A percentile compares a stretch with the other conserved stretches of the same genome.
phyloP scores from a whole-genome alignment of 2,113 vertebrate species.

The Ranitomeya variabilis region DNA sequence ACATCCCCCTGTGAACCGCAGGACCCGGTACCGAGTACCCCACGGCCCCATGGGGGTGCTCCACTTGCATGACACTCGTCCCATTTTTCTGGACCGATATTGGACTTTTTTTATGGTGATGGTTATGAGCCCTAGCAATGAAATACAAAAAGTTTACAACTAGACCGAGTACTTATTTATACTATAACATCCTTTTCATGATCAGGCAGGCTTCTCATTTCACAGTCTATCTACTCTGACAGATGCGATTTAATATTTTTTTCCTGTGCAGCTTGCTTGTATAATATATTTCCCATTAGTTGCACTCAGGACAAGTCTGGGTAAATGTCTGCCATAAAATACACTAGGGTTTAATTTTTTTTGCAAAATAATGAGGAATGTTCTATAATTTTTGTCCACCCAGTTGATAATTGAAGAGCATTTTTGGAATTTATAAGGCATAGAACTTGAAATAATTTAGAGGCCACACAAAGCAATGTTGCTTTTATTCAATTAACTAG shows the following conservation, averaged over 20 bases:
- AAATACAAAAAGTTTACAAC: no score
- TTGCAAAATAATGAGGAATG: conserved; percentile 37
- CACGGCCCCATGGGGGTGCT: no score
- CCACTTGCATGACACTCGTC: no score
- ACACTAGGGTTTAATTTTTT: background rate
- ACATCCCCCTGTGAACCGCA: no score
- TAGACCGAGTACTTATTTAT: no score
- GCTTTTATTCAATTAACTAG: conserved; percentile 34
- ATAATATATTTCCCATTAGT: background rate
- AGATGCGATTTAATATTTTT: background rate
- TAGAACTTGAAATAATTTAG: conserved; percentile 40
- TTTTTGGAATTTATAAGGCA: conserved; percentile 32
- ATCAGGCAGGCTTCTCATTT: background rate
- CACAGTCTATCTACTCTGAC: background rate
- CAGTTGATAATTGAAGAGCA: conserved; percentile 25
- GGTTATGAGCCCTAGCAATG: no score
- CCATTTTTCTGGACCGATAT: no score
- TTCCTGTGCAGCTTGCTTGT: background rate
- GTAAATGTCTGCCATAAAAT: background rate
- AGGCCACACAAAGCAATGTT: conserved; percentile 17
- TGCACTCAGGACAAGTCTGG: background rate
- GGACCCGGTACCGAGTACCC: no score
- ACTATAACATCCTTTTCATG: background rate
- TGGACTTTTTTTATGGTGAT: no score
- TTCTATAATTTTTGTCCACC: background rate